Percentiles rank a stretch among this genome's conserved stretches.
Conservation (phyloP, 2,113 vertebrate genomes). For the Hepsetus odoe region DNA sequence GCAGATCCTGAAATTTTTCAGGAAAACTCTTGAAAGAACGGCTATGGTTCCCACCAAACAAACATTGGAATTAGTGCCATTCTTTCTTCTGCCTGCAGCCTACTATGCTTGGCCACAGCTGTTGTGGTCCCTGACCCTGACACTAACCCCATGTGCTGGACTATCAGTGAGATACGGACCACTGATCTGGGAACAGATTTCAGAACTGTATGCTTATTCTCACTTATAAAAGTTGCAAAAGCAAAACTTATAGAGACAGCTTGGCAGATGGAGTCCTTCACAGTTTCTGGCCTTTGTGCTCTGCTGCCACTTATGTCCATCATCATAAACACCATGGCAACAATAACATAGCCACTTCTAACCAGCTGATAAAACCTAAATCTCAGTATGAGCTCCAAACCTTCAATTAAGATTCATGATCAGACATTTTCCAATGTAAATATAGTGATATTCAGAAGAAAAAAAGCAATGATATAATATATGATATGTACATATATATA, state of each 20-base stretch:
- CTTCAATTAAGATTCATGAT: slow-evolving; percentile 1
- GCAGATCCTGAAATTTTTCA: neutral
- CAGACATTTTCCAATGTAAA: neutral
- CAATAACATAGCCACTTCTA: slow-evolving; percentile 7
- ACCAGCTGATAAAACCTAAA: slow-evolving; percentile 13
- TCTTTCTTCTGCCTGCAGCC: neutral
- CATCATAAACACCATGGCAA: slow-evolving; percentile 27
- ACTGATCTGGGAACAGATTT: neutral
- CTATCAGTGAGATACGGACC: slow-evolving; percentile 18
- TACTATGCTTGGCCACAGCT: slow-evolving; percentile 8
- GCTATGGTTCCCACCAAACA: neutral
- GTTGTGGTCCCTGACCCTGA: neutral
- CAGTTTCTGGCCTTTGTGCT: neutral
- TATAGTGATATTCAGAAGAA: neutral
- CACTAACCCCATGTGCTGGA: neutral
- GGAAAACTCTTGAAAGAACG: neutral
- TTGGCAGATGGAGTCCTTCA: slow-evolving; percentile 41
- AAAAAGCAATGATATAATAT: neutral
- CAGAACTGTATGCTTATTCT: neutral
- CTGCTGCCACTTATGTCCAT: neutral
- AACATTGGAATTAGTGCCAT: neutral
- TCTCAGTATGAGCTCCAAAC: neutral
- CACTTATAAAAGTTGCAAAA: neutral
- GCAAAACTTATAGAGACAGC: slow-evolving; percentile 21
- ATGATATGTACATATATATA: no score